Base-by-base conservation (phyloP, 2,888 invertebrate genomes). In the Agriopis marginaria region DNA sequence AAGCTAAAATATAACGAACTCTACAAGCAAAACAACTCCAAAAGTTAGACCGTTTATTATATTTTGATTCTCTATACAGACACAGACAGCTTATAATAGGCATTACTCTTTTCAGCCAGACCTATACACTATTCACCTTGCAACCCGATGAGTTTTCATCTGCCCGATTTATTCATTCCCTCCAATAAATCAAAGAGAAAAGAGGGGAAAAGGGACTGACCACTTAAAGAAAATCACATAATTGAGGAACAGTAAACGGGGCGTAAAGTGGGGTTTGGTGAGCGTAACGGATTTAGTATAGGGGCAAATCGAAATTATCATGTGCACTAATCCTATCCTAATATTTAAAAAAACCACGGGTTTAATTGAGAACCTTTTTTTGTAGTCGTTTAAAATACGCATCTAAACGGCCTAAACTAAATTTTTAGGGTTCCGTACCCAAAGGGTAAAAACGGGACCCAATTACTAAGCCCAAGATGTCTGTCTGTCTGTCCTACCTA, bases 171-270 rank as follows among this genome's bases (percentile, higher is more conserved):
- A 67, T 80, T 78, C 73, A 78, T 79, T 79, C 79, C 79, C 81
- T 83, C 81, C 86, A 85, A 88, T 89, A 88, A 89, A 85, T 86
- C 79, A 79, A 69, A 77, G 77, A 77, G 75, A 77, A 75, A 81
- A 80, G 77, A 83, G 81, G 82, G 80, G 83, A 84, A 87, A 91
- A 88, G 84, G 87, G 86, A 83, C 89, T 87, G 84, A 89, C 90
- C 91, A 92, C 92, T 93, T 92, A 89, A 88, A 91, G 89, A 91
- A 93, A 93, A 92, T 93, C 91, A 91, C 90, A 90, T 92, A 93
- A 93, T 93, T 93, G 93, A 89, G 91, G 93, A 92, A 92, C 89
- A 91, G 90, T 89, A 90, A 93, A 92, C 92, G 92, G 87, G 83
- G 91, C 91, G 93, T 89, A 86, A 93, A 93, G 91, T 86, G 87